Evolutionary conservation across 2,113 vertebrate species (phyloP).

Genomic region (Fregata magnificens): DNA sequence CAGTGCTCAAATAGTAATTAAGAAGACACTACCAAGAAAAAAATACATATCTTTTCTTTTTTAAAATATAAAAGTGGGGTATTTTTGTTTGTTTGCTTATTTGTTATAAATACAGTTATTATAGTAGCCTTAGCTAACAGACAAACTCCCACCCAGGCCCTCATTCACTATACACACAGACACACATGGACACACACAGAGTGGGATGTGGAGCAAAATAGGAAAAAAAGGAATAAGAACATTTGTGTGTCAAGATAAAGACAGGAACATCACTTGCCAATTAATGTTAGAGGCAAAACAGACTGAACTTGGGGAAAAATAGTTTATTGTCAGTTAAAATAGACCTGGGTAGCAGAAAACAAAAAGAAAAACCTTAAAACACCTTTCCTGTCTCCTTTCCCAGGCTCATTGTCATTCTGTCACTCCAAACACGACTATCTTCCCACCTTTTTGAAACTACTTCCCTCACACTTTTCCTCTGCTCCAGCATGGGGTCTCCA

Average conservation of each 20-base stretch:
- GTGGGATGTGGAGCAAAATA: not conserved
- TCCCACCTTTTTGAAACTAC: not conserved
- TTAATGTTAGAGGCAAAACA: not conserved
- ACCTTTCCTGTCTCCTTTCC: not conserved
- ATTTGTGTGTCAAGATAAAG: not conserved
- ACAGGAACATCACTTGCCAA: not conserved
- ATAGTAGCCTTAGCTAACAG: not conserved
- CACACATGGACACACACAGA: too few relatives aligned
- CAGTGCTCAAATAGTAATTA: not conserved
- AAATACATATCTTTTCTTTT: not conserved
- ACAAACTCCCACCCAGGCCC: not conserved
- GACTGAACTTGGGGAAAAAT: not conserved
- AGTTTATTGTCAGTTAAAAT: not conserved
- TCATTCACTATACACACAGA: not conserved
- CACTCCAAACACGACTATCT: not conserved
- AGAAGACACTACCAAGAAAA: not conserved
- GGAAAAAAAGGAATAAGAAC: not conserved
- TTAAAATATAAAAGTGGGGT: not conserved
- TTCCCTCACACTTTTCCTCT: not conserved
- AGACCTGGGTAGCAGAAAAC: not conserved
- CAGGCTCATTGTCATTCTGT: not conserved
- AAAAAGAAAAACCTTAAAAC: accelerated
- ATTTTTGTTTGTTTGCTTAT: not conserved
- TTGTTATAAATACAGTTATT: not conserved
- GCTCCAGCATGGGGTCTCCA: accelerated